A percentile compares a stretch with the other conserved stretches of the same genome.
Evolutionary conservation across 1,140 invertebrate genomes (phyloP).

Genomic region (Pentalonia nigronervosa): DNA sequence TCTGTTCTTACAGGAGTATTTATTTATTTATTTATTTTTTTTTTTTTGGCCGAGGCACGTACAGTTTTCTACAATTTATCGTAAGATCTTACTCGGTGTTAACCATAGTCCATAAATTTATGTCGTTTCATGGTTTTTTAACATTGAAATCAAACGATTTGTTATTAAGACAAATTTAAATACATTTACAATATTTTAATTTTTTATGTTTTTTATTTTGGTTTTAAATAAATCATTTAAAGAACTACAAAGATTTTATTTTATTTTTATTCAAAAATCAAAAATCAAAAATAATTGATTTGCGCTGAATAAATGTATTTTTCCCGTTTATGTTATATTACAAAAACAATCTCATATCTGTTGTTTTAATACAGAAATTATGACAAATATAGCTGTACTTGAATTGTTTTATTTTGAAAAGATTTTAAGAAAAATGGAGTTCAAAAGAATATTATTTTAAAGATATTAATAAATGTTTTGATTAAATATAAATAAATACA

Average conservation of each 20-base stretch:
- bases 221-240: neutral
- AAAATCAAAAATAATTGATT: neutral
- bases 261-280: neutral
- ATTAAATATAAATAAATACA: no score
- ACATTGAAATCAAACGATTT: neutral
- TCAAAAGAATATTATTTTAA: neutral
- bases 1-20: neutral
- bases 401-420: neutral
- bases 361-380: neutral
- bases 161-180: neutral
- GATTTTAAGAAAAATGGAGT: neutral
- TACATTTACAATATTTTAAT: neutral
- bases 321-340: neutral
- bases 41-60: neutral
- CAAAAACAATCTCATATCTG: neutral
- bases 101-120: neutral
- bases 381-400: neutral
- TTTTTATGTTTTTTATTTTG: neutral
- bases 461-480: neutral
- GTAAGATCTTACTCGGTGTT: neutral
- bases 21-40: neutral
- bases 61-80: neutral
- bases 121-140: neutral
- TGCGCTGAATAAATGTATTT: neutral
- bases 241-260: neutral